Evolutionary conservation across 2,113 vertebrate genomes (phyloP).

Genomic region (Phodopus roborovskii): DNA sequence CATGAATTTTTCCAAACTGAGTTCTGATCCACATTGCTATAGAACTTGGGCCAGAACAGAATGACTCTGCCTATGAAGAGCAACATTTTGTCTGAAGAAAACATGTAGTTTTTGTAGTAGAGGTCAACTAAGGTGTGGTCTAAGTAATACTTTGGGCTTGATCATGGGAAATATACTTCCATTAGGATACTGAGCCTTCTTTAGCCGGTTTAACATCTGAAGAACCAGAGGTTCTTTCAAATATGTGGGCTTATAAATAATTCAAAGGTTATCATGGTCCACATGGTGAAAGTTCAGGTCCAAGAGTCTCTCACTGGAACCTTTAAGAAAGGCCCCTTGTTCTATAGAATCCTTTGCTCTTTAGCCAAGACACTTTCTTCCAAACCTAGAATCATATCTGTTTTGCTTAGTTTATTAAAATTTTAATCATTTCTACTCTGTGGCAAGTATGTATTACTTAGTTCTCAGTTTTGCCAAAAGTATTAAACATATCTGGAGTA

Average conservation of each 20-base stretch:
- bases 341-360: background rate
- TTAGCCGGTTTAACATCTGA: background rate
- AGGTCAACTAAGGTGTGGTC: background rate
- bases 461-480: conserved; percentile 14
- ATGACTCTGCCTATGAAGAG: background rate
- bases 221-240: background rate
- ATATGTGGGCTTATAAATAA: background rate
- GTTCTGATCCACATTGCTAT: background rate
- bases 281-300: background rate
- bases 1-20: background rate
- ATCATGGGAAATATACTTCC: background rate
- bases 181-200: background rate
- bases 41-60: background rate
- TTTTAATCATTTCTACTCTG: background rate
- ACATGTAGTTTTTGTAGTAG: background rate
- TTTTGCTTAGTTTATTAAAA: background rate
- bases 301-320: background rate
- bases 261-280: background rate
- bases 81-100: background rate
- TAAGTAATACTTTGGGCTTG: background rate
- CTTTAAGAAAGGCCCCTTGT: background rate
- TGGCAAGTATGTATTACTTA: background rate
- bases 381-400: background rate
- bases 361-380: background rate
- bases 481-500: background rate